Conservation (phyloP, 2,888 invertebrate species). For the Lasioglossum leucozonium region DNA sequence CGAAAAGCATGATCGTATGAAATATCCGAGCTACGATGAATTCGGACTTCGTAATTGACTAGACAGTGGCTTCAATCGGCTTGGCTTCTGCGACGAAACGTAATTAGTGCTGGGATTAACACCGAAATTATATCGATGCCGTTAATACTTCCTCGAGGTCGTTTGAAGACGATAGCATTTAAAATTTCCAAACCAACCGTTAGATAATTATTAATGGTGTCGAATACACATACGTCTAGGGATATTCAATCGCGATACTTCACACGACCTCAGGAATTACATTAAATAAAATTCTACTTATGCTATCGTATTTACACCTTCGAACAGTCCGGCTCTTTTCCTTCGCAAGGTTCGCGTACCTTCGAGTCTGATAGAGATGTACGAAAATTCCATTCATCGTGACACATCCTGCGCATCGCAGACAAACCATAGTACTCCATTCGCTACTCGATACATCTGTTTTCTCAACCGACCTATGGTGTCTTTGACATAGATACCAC, state of each 20-base stretch:
- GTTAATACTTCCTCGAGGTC: neutral
- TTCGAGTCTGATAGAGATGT: neutral
- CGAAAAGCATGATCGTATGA: slow-evolving; percentile 30
- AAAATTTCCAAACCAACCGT: neutral
- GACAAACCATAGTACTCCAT: neutral
- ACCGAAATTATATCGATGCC: neutral
- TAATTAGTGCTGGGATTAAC: slow-evolving; percentile 10
- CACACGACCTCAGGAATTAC: slow-evolving; percentile 7
- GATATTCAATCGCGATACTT: neutral
- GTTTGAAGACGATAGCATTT: neutral
- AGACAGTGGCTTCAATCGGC: slow-evolving; percentile 62
- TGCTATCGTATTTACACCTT: slow-evolving; percentile 18
- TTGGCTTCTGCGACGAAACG: slow-evolving; percentile 57
- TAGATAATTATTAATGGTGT: neutral
- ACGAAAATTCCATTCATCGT: neutral
- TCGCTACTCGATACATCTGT: neutral
- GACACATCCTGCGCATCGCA: neutral
- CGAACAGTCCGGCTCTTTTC: neutral
- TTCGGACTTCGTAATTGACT: slow-evolving; percentile 67
- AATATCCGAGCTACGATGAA: slow-evolving; percentile 32
- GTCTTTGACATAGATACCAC: neutral
- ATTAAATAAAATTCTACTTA: slow-evolving; percentile 18
- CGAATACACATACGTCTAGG: neutral
- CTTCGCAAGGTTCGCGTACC: neutral
- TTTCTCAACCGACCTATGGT: neutral